These are phyloP conservation scores for Neria commutata DNA, from an alignment of 2,888 invertebrate genomes.

Conservation along the genomic window DNA sequence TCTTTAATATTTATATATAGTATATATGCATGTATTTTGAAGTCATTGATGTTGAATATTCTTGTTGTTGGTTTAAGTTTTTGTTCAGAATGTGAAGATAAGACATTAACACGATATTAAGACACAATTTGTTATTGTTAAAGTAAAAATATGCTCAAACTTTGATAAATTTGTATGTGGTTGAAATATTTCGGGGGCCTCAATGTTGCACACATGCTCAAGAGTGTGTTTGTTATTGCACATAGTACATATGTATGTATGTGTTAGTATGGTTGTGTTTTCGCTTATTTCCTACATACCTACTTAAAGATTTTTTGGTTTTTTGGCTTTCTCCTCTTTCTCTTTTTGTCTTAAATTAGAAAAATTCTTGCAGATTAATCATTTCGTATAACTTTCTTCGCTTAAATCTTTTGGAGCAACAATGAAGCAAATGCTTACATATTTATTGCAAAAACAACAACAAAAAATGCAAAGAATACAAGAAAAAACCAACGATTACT, in stretches of 20 bases:
- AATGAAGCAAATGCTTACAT: conserved; percentile 42
- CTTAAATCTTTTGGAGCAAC: conserved; percentile 48
- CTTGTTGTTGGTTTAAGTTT: background rate
- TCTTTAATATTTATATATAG: background rate
- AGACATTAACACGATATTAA: background rate
- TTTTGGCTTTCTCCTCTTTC: conserved; percentile 16
- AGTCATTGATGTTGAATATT: background rate
- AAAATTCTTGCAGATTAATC: background rate
- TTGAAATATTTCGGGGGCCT: background rate
- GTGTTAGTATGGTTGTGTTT: conserved; percentile 16
- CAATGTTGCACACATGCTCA: background rate
- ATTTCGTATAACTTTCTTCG: conserved; percentile 19
- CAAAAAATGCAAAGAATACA: too few relatives aligned
- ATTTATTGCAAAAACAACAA: too few relatives aligned
- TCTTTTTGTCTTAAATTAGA: conserved; percentile 1
- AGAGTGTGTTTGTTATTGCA: conserved; percentile 9
- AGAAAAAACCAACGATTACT: too few relatives aligned
- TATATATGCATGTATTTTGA: background rate
- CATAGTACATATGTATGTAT: conserved; percentile 6
- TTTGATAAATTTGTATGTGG: too few relatives aligned
- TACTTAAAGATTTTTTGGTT: conserved; percentile 51
- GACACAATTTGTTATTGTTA: background rate
- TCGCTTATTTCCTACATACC: conserved; percentile 46
- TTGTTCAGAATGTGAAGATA: background rate
- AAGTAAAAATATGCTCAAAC: background rate